Conservation (phyloP, 1,140 invertebrate species). For the Geopemphigus sp. region DNA sequence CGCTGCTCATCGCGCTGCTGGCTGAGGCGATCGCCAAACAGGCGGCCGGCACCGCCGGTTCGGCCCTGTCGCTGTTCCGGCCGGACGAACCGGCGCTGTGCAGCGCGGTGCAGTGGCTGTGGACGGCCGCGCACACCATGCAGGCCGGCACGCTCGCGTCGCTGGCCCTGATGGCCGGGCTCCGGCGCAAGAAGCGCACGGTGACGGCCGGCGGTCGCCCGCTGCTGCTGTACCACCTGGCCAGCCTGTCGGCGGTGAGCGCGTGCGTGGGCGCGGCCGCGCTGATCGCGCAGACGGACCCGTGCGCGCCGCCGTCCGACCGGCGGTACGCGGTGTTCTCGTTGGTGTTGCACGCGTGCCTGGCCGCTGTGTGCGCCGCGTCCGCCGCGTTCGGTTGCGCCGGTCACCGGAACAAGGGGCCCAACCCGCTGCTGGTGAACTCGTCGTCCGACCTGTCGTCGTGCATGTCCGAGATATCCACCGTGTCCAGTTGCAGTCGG, state of each 20-base stretch:
- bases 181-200: constrained; percentile 21
- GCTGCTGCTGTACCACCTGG: constrained; percentile 61
- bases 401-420: constrained; percentile 23
- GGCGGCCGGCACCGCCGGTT: constrained; percentile 57
- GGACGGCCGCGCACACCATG: constrained; percentile 59
- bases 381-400: constrained; percentile 53
- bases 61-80: constrained; percentile 59
- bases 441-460: constrained; percentile 52
- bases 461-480: constrained; percentile 52
- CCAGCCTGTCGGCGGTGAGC: constrained; percentile 59
- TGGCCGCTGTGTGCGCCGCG: constrained; percentile 54
- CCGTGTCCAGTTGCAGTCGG: constrained; percentile 50
- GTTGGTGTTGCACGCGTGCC: constrained; percentile 57
- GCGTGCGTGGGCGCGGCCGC: constrained; percentile 58
- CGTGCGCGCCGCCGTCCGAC: constrained; percentile 53
- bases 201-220: constrained; percentile 36
- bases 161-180: constrained; percentile 55
- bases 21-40: constrained; percentile 58
- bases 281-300: constrained; percentile 56
- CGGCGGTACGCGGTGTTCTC: constrained; percentile 58
- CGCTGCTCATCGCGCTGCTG: constrained; percentile 60
- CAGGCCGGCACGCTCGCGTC: constrained; percentile 61
- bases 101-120: constrained; percentile 58
- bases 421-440: constrained; percentile 50
- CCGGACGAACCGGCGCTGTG: constrained; percentile 58